Conservation (phyloP, 2,888 invertebrate genomes). For the Lepidocyrtinus sp. region DNA sequence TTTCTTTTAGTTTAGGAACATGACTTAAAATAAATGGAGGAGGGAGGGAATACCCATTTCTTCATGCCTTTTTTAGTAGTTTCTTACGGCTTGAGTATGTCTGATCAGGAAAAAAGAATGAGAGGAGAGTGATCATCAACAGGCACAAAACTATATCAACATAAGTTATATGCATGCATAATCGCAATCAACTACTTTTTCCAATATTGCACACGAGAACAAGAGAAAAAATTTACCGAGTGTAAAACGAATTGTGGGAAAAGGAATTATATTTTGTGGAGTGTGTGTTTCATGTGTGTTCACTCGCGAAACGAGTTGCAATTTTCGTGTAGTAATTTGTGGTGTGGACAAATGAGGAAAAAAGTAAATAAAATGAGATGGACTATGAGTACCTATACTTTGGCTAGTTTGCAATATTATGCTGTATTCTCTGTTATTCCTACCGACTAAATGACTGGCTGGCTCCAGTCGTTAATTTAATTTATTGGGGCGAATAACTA, state of each 20-base stretch:
- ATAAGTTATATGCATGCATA: not conserved
- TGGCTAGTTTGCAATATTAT: not conserved
- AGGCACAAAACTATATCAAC: not conserved
- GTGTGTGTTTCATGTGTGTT: no score
- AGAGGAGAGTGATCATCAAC: not conserved
- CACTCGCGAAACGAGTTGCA: not conserved
- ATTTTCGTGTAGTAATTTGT: no score
- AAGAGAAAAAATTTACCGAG: no score
- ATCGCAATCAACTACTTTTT: not conserved
- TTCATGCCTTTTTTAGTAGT: not conserved
- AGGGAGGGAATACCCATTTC: not conserved
- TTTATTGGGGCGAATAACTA: not conserved
- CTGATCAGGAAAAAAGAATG: not conserved
- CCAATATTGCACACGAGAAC: no score
- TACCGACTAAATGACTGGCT: not conserved
- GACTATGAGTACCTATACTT: not conserved
- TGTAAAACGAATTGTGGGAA: no score
- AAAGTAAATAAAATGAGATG: conserved; percentile 13
- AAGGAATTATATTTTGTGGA: no score
- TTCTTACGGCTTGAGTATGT: not conserved
- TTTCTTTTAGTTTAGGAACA: not conserved
- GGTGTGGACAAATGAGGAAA: conserved; percentile 24
- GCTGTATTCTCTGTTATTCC: not conserved
- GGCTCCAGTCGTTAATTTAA: not conserved
- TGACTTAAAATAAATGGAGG: not conserved